Conservation (phyloP, 1,140 invertebrate genomes). For the Anastrepha ludens region DNA sequence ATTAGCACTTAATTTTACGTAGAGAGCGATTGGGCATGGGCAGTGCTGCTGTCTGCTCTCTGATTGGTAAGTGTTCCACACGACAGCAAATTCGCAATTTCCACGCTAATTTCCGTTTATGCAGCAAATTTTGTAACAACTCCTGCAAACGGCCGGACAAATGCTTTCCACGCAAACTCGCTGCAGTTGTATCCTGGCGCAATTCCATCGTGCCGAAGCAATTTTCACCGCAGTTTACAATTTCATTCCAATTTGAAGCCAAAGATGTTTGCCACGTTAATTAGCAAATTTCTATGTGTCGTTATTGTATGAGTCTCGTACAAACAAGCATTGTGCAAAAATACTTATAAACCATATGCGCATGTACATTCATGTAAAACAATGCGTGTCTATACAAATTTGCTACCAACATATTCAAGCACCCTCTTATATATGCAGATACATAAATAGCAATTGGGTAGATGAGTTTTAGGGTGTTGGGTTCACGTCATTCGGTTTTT, state of each 20-base stretch:
- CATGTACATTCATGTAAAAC: too few relatives aligned
- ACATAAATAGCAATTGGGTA: too few relatives aligned
- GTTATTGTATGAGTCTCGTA: not conserved
- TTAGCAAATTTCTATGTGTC: not conserved
- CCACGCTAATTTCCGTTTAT: not conserved
- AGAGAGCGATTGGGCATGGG: not conserved
- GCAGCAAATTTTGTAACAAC: not conserved
- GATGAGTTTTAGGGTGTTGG: too few relatives aligned
- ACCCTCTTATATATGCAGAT: too few relatives aligned
- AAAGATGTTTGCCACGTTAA: not conserved
- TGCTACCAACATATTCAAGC: too few relatives aligned
- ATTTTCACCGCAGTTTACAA: conserved; percentile 10
- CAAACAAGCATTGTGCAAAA: too few relatives aligned
- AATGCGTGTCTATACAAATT: too few relatives aligned
- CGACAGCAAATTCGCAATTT: not conserved
- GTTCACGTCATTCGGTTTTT: too few relatives aligned
- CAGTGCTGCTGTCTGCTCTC: not conserved
- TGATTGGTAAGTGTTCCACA: not conserved
- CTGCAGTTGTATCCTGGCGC: not conserved
- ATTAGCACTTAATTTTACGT: not conserved
- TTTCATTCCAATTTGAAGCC: not conserved
- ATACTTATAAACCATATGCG: too few relatives aligned
- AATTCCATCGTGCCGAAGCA: not conserved
- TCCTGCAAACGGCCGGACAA: not conserved
- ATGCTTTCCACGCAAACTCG: not conserved